Evolutionary conservation across 2,888 invertebrate species (phyloP).

Genomic region (Rotaria macrura): DNA sequence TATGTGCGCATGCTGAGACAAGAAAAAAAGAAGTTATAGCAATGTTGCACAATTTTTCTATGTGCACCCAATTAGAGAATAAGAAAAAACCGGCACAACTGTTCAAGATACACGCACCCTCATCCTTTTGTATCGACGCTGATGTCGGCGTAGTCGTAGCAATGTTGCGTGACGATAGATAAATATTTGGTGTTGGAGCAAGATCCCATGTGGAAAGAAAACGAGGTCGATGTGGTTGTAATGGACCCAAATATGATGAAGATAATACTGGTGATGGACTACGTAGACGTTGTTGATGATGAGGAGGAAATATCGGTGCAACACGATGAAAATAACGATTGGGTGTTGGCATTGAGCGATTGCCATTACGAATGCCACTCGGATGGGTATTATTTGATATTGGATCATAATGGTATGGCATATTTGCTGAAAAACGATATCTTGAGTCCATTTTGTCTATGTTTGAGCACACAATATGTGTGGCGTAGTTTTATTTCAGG

Average conservation of each 20-base stretch:
- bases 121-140: background rate
- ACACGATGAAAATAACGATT: background rate
- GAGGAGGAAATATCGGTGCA: background rate
- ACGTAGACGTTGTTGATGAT: background rate
- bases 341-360: background rate
- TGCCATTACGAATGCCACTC: background rate
- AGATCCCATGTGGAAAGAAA: conserved; percentile 10
- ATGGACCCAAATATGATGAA: background rate
- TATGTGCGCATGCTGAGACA: background rate
- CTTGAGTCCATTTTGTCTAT: conserved; percentile 5
- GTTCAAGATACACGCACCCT: conserved; percentile 8
- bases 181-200: background rate
- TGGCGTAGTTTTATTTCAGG: background rate
- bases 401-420: background rate
- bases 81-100: background rate
- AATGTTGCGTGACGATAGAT: conserved; percentile 9
- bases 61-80: background rate
- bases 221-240: conserved; percentile 10
- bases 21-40: background rate
- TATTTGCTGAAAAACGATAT: background rate
- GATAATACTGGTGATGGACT: background rate
- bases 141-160: background rate
- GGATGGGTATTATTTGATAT: background rate
- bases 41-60: background rate
- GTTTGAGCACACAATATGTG: background rate